These are phyloP conservation scores for Drosophila sechellia DNA, from an alignment of 1,140 invertebrate species.

Conservation along the genomic window DNA sequence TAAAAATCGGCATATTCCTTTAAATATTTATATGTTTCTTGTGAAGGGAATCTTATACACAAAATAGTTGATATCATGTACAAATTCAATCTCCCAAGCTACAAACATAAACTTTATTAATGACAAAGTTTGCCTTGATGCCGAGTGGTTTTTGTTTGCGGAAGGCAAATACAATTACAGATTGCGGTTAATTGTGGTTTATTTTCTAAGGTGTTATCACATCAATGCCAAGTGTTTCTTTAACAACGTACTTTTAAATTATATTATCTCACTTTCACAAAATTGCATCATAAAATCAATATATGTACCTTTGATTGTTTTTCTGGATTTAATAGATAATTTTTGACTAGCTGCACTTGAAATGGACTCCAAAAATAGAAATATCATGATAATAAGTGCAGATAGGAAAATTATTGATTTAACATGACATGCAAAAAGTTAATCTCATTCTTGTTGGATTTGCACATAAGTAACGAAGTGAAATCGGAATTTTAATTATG, in stretches of 20 bases:
- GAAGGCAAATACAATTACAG: constrained; percentile 19
- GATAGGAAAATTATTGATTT: constrained; percentile 5
- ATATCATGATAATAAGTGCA: background rate
- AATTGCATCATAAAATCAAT: background rate
- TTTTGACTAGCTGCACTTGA: background rate
- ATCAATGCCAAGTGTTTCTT: background rate
- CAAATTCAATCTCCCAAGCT: background rate
- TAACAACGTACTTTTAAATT: background rate
- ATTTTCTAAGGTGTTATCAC: constrained; percentile 12
- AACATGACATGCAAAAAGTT: constrained; percentile 5
- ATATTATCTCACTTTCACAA: background rate
- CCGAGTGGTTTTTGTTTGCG: constrained; percentile 14
- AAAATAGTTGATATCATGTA: no score
- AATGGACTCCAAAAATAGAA: constrained; percentile 3
- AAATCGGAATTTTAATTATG: background rate
- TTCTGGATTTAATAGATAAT: background rate
- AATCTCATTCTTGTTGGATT: background rate
- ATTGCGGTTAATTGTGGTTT: constrained; percentile 18
- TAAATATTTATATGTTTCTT: no score
- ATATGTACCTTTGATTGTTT: background rate
- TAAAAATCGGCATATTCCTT: no score
- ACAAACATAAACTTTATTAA: constrained; percentile 31
- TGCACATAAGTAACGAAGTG: background rate
- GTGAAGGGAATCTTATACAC: no score
- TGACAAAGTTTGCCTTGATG: constrained; percentile 16